Evolutionary conservation across 2,113 vertebrate genomes (phyloP).

Genomic region (Dromaius novaehollandiae): DNA sequence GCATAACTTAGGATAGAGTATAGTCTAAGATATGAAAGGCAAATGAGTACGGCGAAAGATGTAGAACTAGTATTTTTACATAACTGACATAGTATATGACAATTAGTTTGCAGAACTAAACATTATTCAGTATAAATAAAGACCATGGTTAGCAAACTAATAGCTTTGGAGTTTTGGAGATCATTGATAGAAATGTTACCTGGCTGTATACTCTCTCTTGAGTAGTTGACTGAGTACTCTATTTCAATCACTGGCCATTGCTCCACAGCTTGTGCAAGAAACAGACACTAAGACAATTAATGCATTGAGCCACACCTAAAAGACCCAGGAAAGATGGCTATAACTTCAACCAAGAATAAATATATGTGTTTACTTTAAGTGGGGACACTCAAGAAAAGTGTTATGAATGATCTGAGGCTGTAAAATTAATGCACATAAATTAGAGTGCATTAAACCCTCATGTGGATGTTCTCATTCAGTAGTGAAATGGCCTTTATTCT

Average conservation of each 20-base stretch:
- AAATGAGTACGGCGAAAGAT: background rate
- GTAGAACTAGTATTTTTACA: slow-evolving; percentile 15
- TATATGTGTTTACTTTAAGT: background rate
- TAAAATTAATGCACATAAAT: background rate
- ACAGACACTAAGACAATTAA: background rate
- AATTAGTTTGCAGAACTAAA: background rate
- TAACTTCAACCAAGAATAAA: background rate
- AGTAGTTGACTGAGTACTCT: background rate
- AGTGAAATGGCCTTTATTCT: background rate
- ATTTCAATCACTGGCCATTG: background rate
- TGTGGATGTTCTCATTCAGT: background rate
- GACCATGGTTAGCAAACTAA: background rate
- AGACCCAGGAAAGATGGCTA: background rate
- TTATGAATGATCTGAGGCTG: background rate
- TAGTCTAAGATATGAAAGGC: background rate
- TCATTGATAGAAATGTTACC: background rate
- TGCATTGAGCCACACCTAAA: background rate
- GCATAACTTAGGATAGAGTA: background rate
- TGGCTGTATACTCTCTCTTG: background rate
- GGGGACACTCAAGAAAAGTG: background rate
- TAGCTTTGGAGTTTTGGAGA: background rate
- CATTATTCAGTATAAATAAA: background rate
- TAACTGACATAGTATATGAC: background rate
- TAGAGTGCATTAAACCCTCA: background rate
- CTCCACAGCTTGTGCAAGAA: background rate